Base-by-base conservation (phyloP, 2,113 vertebrate genomes). In the Notothenia rossii region DNA sequence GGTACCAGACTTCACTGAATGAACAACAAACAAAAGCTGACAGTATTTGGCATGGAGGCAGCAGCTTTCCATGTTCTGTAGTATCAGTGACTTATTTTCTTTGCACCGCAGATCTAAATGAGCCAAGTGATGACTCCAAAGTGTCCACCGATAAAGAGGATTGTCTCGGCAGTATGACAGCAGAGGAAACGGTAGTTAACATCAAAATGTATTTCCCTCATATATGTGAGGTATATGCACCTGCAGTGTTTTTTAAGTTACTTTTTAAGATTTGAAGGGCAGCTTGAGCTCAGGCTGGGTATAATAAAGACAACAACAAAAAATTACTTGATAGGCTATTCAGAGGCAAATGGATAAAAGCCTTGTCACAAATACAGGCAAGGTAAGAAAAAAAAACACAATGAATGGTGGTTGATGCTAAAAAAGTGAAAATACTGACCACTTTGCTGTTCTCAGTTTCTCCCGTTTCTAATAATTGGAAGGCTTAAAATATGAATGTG, bases 171-270 rank as follows among this genome's bases (percentile, higher is more conserved):
- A 58, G 9, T n/a, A 12, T 33, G n/a, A 43, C n/a, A 12, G 54
- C 53, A 80, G 46, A 89, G 69, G 82, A 88, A 71, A 68, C 13
- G 79, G 79, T 76, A 55, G 43, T 22, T 82, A 75, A 17, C 67
- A 53, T 40, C 7, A 5, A 40, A 40, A 40, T 40, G 7, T 40
- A 40, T 40, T 79, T 79, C n/a, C 14, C 76, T 25, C 25, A 25
- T 25, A 25, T 25, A 61, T 59, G 7, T 22, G 3, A 10, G 12
- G 12, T 56, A 10, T 14, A 33, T 17, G 46, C 15, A 51, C 36
- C 18, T 58, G n/a, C 25, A 36, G 4, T 10, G 59, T 36, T 12
- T 72, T 50, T 45, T 17, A 40, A 1, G 5, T 40, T 40, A 5
- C 12, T 53, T 45, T 29, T 56, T 10, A 46, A 12, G 29, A 7